These are phyloP conservation scores for Thalassophryne amazonica DNA, from an alignment of 2,797 vertebrate genomes.

Conservation along the genomic window DNA sequence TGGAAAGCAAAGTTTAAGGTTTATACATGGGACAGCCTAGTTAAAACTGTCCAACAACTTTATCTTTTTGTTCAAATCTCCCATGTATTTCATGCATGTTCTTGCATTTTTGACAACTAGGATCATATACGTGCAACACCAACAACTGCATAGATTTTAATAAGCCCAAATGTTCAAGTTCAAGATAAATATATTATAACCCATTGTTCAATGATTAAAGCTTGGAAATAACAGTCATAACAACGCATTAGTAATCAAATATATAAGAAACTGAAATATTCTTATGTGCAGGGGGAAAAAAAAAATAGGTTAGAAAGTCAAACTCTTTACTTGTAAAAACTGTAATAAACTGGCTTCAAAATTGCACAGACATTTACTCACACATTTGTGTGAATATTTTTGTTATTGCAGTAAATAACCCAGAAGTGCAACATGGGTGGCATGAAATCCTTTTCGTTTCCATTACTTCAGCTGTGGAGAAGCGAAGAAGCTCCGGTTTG, in stretches of 20 bases:
- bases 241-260: conserved; percentile 33
- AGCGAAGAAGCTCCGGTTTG: conserved; percentile 83
- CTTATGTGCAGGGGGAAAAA: not conserved
- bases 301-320: conserved; percentile 1
- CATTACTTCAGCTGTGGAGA: conserved; percentile 87
- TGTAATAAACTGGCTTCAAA: not conserved
- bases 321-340: conserved; percentile 4
- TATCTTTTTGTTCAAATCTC: too few species aligned
- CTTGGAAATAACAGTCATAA: conserved; percentile 1
- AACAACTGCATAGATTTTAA: not conserved
- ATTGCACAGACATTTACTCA: conserved; percentile 47
- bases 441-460: not conserved
- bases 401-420: conserved; percentile 24
- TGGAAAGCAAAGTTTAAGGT: too few species aligned
- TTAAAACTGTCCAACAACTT: too few species aligned
- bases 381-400: conserved; percentile 23
- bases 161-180: not conserved
- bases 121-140: too few species aligned
- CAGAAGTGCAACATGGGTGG: not conserved
- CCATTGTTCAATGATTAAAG: conserved; percentile 22
- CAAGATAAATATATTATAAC: not conserved
- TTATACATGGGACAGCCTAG: too few species aligned
- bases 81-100: too few species aligned
- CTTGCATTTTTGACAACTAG: too few species aligned
- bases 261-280: not conserved